These are phyloP conservation scores for Plagiodera versicolora DNA, from an alignment of 2,888 invertebrate genomes.

Conservation along the genomic window DNA sequence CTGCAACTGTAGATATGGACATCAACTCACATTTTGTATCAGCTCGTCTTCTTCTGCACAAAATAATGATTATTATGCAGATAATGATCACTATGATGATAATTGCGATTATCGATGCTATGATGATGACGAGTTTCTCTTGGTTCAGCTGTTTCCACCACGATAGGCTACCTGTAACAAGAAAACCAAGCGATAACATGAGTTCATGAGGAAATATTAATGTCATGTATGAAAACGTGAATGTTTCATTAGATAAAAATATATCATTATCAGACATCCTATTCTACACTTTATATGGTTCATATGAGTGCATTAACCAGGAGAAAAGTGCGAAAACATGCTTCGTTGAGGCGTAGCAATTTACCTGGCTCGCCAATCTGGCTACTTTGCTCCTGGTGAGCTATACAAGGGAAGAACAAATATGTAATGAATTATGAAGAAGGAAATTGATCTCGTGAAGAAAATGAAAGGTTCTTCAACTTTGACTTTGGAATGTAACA, in stretches of 20 bases:
- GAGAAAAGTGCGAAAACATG: conserved; percentile 41
- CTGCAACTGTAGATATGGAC: conserved; percentile 23
- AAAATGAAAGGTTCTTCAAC: not conserved
- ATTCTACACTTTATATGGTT: not conserved
- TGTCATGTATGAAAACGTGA: too few species aligned
- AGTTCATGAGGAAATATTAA: too few species aligned
- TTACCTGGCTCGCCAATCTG: conserved; percentile 58
- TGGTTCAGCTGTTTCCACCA: conserved; percentile 80
- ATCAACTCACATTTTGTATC: conserved; percentile 78
- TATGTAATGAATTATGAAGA: too few species aligned
- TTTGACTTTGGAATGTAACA: not conserved
- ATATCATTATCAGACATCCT: too few species aligned
- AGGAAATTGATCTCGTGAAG: too few species aligned
- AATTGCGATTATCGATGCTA: conserved; percentile 66
- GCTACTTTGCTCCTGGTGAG: conserved; percentile 70
- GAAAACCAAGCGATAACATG: not conserved
- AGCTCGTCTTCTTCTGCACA: conserved; percentile 80
- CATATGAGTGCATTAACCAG: conserved; percentile 21
- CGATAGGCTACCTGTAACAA: conserved; percentile 68
- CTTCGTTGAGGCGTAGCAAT: conserved; percentile 34
- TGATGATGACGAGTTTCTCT: conserved; percentile 75
- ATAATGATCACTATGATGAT: conserved; percentile 82
- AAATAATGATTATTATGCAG: conserved; percentile 82
- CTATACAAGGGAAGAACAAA: conserved; percentile 53
- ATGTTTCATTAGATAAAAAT: too few species aligned